Base-by-base conservation (phyloP, 2,888 invertebrate species). In the Koerneria pararmatus region DNA sequence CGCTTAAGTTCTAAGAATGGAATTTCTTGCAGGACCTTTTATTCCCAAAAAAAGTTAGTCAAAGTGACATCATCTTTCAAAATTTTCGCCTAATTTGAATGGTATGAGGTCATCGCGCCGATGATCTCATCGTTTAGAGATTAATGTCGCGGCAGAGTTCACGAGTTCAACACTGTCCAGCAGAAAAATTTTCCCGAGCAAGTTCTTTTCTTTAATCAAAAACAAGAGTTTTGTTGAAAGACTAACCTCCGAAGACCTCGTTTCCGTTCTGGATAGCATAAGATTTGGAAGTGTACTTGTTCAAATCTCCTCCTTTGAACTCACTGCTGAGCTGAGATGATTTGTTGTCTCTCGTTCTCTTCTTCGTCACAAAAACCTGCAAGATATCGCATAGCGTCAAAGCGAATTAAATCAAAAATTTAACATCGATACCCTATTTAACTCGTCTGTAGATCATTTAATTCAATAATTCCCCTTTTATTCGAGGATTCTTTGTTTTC, bases 301-400 rank as follows among this genome's bases (percentile, higher is more conserved):
- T 81, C 59, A 81, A 69, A 67, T 81, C 81, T 19, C 80, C 79
- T 4, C 75, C 74, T 66, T 81, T 81, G 73, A 81, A 81, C 65
- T 81, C 81, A 67, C 75, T 75, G 63, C 72, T 72, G 32, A 72
- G n/a, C n/a, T n/a, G n/a, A n/a, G n/a, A 71, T 15, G 74, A 75
- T 65, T 79, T 82, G 62, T 74, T 78, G 68, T 81, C 81, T 0
- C 78, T 68, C 11, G 79, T 78, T 19, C 81, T 71, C 67, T 81
- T 81, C 69, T 81, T 81, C 53, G 81, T 81, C 75, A 81, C 79
- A 73, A 81, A 81, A 34, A 81, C 81, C 81, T 81, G 72, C n/a
- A 62, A n/a, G n/a, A n/a, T n/a, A n/a, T n/a, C n/a, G n/a, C n/a
- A n/a, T n/a, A n/a, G n/a, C n/a, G n/a, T n/a, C n/a, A n/a, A n/a